phyloP scores from a whole-genome alignment of 2,797 vertebrate species.

The Presbytis comata region DNA sequence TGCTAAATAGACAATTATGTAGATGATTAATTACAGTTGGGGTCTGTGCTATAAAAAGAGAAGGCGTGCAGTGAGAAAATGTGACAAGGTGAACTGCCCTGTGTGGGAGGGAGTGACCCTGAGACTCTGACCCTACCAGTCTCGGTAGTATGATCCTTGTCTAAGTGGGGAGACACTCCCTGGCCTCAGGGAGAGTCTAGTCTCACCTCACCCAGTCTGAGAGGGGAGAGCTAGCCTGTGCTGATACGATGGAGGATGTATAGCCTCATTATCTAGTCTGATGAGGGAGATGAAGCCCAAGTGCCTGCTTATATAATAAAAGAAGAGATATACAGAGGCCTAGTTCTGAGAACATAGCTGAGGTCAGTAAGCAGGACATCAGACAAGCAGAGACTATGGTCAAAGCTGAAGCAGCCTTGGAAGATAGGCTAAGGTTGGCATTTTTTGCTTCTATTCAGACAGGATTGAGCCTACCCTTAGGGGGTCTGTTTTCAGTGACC shows the following conservation, averaged over 20 bases:
- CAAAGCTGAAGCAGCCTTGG: background rate
- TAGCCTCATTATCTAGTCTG: background rate
- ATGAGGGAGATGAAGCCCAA: background rate
- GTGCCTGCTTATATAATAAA: background rate
- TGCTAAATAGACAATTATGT: background rate
- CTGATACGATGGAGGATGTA: background rate
- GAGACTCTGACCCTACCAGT: background rate
- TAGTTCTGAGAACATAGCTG: background rate
- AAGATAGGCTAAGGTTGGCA: background rate
- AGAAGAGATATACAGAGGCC: background rate
- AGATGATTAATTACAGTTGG: background rate
- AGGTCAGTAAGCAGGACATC: background rate
- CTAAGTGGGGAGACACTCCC: background rate
- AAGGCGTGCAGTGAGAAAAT: background rate
- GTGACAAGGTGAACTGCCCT: too few species aligned
- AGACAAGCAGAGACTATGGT: background rate
- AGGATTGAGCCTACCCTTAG: rapidly evolving
- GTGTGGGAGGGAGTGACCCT: background rate
- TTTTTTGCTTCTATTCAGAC: background rate
- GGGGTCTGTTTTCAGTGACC: background rate
- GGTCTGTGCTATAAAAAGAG: background rate
- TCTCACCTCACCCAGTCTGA: background rate
- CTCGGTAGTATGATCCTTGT: rapidly evolving
- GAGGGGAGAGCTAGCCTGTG: background rate
- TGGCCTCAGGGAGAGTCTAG: background rate